Conservation (phyloP, 2,888 invertebrate genomes). For the Folsomia manolachei region DNA sequence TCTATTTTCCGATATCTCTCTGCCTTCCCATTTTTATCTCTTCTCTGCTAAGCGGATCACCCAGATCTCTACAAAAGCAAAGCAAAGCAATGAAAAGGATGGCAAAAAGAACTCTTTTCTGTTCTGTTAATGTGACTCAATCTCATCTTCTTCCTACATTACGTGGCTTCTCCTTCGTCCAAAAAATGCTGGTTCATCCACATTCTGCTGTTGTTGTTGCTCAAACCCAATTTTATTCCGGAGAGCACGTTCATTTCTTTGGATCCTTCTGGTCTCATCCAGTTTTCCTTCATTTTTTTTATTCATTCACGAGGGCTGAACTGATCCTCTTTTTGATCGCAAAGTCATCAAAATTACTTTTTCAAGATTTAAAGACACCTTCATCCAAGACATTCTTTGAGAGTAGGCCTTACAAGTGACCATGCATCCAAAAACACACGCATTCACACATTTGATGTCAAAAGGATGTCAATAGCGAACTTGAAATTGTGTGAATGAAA, state of each 20-base stretch:
- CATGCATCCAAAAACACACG: too few relatives aligned
- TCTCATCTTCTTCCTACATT: too few relatives aligned
- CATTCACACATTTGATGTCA: too few relatives aligned
- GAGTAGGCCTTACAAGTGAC: background rate
- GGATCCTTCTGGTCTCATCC: background rate
- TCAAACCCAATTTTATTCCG: too few relatives aligned
- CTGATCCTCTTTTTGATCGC: background rate
- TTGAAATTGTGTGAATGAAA: too few relatives aligned
- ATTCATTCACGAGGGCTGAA: background rate
- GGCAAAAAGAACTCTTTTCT: background rate
- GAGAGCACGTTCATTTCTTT: background rate
- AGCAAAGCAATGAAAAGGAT: too few relatives aligned
- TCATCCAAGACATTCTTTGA: background rate
- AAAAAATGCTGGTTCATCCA: constrained; percentile 3
- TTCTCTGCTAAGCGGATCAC: constrained; percentile 2
- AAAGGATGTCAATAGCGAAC: too few relatives aligned
- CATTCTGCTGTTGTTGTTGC: too few relatives aligned
- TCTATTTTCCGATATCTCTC: background rate
- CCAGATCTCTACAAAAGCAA: constrained; percentile 1
- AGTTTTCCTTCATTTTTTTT: too few relatives aligned
- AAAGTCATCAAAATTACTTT: background rate
- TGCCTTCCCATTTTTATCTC: background rate
- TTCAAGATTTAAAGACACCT: too few relatives aligned
- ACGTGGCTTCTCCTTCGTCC: too few relatives aligned
- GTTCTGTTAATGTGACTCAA: background rate